Percentiles rank a stretch among this genome's conserved stretches.
phyloP scores from a whole-genome alignment of 1,140 invertebrate genomes.

The Brachionus rotundiformis region DNA sequence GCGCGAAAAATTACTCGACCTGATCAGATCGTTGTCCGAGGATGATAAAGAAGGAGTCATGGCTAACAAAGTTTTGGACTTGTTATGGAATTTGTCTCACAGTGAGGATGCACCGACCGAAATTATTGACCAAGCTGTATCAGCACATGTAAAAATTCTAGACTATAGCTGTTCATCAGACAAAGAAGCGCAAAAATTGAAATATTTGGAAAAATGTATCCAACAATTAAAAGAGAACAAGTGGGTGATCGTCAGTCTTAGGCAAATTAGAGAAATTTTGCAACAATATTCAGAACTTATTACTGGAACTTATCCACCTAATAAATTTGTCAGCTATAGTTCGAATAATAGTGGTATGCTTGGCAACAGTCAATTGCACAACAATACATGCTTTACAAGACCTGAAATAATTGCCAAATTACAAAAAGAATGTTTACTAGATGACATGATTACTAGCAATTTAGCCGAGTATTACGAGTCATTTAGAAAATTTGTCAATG shows the following conservation, averaged over 20 bases:
- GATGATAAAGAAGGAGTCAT: constrained; percentile 98
- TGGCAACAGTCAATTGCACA: constrained; percentile 6
- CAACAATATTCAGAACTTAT: constrained; percentile 71
- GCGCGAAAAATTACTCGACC: constrained; percentile 87
- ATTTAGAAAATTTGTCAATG: constrained; percentile 73
- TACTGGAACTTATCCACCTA: not conserved
- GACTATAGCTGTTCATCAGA: constrained; percentile 96
- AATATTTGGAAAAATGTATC: constrained; percentile 92
- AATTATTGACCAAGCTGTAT: constrained; percentile 93
- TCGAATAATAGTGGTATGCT: not conserved
- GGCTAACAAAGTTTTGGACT: constrained; percentile 90
- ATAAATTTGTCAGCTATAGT: not conserved
- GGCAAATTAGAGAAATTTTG: constrained; percentile 93
- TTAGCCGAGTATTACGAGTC: constrained; percentile 86
- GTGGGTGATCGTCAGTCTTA: constrained; percentile 90
- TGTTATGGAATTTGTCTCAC: constrained; percentile 95
- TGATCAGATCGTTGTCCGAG: constrained; percentile 89
- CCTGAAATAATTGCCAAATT: constrained; percentile 84
- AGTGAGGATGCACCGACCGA: constrained; percentile 92
- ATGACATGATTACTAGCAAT: constrained; percentile 89
- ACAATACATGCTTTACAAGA: constrained; percentile 61
- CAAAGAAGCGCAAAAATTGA: constrained; percentile 88
- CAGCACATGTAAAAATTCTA: constrained; percentile 92
- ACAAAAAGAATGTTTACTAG: constrained; percentile 85
- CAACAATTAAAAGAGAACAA: constrained; percentile 84